Evolutionary conservation across 2,888 invertebrate species (phyloP), one percentile per base, ranked within the genome.

Genomic region (Lithophane semibrunnea): DNA sequence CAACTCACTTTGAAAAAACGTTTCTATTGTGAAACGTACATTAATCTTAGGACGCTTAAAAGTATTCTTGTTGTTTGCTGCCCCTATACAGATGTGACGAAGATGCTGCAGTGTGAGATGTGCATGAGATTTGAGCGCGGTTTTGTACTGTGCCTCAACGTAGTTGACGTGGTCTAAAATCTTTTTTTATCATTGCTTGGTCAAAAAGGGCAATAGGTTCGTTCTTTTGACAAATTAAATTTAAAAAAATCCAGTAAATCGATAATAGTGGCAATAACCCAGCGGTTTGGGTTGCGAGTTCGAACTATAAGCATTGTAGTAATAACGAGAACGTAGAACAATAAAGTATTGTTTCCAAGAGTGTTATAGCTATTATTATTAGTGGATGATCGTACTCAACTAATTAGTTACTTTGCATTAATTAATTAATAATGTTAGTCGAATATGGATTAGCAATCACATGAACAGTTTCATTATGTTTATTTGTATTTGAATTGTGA

Each of bases 31-130:
- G 83, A 72, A 73, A 72, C 76, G 77, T 79, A 87, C 91, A 91
- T 91, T 91, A 89, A 90, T 91, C 90, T 90, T 86, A 77, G 80
- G 83, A 78, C 82, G 87, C 88, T 88, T 88, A 90, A 89, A 89
- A 90, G 90, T 89, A 90, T 87, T 88, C 88, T 83, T 89, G 87
- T 87, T 90, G 92, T 90, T 89, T 86, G 82, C 77, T 77, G 72
- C 77, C 85, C 84, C 83, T 73, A 86, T 87, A 87, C 88, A 86
- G 86, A 88, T 86, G 87, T 86, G 81, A 81, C 85, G 79, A 49
- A 74, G 73, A 75, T 81, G 37, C 24, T 44, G 52, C 10, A 10
- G 0, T 16, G 16, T 3, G 12, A 44, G 42, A 56, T 13, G 68
- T 84, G 69, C 83, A 66, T 58, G 61, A 8, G 61, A 10, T 13